Base-by-base conservation (phyloP, 2,888 invertebrate genomes). In the Leptopilina myrica region DNA sequence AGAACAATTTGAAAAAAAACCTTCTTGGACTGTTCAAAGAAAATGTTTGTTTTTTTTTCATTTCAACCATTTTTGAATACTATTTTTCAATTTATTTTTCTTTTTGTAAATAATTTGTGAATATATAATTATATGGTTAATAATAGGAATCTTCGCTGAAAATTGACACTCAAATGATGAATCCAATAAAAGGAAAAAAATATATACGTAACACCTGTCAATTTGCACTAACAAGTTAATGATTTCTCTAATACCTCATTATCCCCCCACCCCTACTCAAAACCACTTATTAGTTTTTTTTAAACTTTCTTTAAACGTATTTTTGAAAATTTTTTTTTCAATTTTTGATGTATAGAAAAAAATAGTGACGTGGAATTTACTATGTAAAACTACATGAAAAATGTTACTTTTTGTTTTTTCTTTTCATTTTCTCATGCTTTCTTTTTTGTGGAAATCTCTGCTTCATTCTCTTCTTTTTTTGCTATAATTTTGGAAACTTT, bases 161-260 rank as follows among this genome's bases (percentile, higher is more conserved):
- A 65, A 64, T 64, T 76, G 49, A 64, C 76, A 64, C 26, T 67
- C 46, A 67, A 62, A 64, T 33, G 33, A 64, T 20, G 62, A 62
- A 62, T 49, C 26, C 33, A 66, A 80, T 79, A 75, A 79, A 76
- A 78, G 62, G 33, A 77, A 79, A 77, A 77, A 77, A 49, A 78
- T n/a, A 20, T 20, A 43, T n/a, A 73, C 78, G 79, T 76, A 77
- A 79, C 78, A 78, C 76, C 64, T 49, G 66, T 78, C 80, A 79
- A 77, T 81, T 80, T 79, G 56, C 65, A 14, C 56, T 26, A 53
- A 59, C 20, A 46, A n/a, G 64, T 11, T 64, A 33, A 65, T 59
- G 79, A 81, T 64, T 76, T 53, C 75, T 69, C 76, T 33, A 69
- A 76, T 79, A 79, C 79, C 79, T 78, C 76, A 78, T 82, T 81